These are phyloP conservation scores for Oscheius sp. DNA, from an alignment of 2,888 invertebrate genomes.

Conservation along the genomic window DNA sequence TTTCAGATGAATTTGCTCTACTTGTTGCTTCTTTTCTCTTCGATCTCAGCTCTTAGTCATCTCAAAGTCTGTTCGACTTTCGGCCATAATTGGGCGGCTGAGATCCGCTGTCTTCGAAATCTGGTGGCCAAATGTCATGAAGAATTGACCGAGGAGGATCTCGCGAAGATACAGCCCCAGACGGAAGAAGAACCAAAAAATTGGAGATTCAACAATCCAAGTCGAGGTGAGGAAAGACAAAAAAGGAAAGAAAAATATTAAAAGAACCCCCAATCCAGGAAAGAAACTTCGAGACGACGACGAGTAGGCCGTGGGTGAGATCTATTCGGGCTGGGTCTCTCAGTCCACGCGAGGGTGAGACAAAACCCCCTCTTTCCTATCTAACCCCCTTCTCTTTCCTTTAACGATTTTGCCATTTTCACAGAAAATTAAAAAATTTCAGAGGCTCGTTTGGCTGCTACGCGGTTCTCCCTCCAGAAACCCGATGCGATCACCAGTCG, in stretches of 20 bases:
- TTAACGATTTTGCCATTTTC: not conserved
- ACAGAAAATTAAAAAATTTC: not conserved
- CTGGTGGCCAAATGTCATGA: slow-evolving; percentile 20
- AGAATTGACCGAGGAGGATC: no score
- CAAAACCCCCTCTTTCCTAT: not conserved
- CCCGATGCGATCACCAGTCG: not conserved
- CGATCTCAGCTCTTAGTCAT: no score
- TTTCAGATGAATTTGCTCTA: slow-evolving; percentile 4
- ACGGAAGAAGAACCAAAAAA: no score
- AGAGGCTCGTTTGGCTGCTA: not conserved
- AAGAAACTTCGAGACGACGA: not conserved
- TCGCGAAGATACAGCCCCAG: no score
- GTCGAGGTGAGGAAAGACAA: not conserved
- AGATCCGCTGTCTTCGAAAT: slow-evolving; percentile 32
- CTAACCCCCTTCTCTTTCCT: not conserved
- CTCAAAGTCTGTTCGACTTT: slow-evolving; percentile 21
- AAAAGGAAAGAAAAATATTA: not conserved
- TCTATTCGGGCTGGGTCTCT: slow-evolving; percentile 1
- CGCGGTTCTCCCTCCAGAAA: not conserved
- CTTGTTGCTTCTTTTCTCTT: no score
- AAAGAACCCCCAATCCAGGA: not conserved
- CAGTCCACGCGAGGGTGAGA: not conserved
- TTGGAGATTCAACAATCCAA: no score
- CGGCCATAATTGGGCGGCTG: slow-evolving; percentile 34
- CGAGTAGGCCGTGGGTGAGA: slow-evolving; percentile 1